A percentile compares a stretch with the other conserved stretches of the same genome.
phyloP scores from a whole-genome alignment of 2,797 vertebrate species.

The Crax fasciolata region DNA sequence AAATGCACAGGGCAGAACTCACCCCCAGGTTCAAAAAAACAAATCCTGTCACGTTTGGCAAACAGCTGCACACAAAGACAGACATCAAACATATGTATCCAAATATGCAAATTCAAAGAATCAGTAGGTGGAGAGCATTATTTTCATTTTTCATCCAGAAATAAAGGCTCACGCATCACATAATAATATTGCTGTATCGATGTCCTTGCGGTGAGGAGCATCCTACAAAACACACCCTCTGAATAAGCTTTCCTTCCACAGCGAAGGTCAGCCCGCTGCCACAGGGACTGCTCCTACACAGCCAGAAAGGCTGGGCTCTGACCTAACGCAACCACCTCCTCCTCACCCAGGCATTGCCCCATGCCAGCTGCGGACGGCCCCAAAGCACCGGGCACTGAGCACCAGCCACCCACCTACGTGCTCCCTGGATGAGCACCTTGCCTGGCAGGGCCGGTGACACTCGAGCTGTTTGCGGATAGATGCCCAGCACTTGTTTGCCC shows the following conservation, averaged over 20 bases:
- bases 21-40: slow-evolving; percentile 71
- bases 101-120: slow-evolving; percentile 54
- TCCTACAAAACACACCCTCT: background rate
- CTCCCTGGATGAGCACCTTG: background rate
- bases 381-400: rapidly evolving
- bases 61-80: slow-evolving; percentile 36
- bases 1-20: slow-evolving; percentile 66
- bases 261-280: slow-evolving; percentile 46
- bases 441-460: background rate
- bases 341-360: background rate
- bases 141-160: slow-evolving; percentile 25
- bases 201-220: slow-evolving; percentile 12
- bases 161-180: background rate
- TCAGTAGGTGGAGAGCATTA: background rate
- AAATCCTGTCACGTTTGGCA: slow-evolving; percentile 55
- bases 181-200: background rate
- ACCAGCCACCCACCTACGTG: background rate
- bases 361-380: background rate
- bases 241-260: background rate
- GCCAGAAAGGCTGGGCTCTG: background rate
- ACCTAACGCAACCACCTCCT: background rate
- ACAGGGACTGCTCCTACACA: background rate
- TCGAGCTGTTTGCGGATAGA: rapidly evolving
- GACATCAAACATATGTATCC: slow-evolving; percentile 19
- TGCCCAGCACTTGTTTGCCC: background rate